Conservation (phyloP, 2,113 vertebrate species). For the Ptilorrhoa leucosticta region DNA sequence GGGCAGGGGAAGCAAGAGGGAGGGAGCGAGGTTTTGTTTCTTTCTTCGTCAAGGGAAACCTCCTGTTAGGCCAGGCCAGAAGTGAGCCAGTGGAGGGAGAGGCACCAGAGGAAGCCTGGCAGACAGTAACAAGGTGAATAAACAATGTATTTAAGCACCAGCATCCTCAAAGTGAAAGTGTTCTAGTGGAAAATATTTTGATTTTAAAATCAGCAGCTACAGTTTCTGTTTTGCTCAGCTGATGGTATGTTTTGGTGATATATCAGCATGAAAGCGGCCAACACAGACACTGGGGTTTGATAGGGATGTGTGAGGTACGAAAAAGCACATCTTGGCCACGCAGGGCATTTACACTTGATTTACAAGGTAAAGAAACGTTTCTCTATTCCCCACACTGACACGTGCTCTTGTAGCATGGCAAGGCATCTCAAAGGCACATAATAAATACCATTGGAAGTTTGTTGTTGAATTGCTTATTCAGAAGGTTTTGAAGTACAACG, state of each 20-base stretch:
- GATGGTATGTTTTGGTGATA: background rate
- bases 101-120: background rate
- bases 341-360: fast-evolving
- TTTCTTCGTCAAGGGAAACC: background rate
- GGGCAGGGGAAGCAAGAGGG: background rate
- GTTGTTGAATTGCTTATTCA: background rate
- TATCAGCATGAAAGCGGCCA: background rate
- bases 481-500: fast-evolving
- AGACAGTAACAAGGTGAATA: background rate
- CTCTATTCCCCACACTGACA: background rate
- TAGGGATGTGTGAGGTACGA: background rate
- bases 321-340: background rate
- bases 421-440: background rate
- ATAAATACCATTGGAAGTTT: background rate
- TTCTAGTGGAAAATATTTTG: background rate
- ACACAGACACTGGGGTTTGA: fast-evolving
- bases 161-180: background rate
- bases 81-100: background rate
- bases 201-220: background rate
- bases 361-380: background rate
- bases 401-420: background rate
- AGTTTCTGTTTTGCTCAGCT: background rate
- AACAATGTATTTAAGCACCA: background rate
- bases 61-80: background rate
- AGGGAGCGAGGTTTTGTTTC: background rate